Base-by-base conservation (phyloP, 1,140 invertebrate genomes). In the Rhagoletis pomonella region DNA sequence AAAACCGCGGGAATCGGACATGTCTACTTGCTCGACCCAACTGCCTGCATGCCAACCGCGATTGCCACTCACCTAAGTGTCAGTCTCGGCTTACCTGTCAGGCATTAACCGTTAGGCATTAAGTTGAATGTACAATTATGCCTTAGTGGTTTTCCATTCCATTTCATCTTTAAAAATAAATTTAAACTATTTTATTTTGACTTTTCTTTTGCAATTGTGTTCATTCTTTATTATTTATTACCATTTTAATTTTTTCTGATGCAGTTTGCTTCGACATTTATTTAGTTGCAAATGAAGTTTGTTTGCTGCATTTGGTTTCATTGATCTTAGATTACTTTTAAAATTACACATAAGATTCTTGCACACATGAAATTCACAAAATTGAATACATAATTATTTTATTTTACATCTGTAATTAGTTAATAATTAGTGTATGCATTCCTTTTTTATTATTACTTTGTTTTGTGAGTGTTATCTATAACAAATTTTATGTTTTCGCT, bases 171-270 rank as follows among this genome's bases (percentile, higher is more conserved):
- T 29, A 29, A 29, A 29, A 29, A 29, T 29, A 29, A 29, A 29
- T 29, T 29, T 1, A 29, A 29, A 29, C 29, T 29, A 29, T 29
- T 29, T 29, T 29, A 29, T 58, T 85, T 19, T 65, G 17, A n/a
- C 17, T 65, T 65, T 65, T 65, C 12, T n/a, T 50, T 85, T 85
- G n/a, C 7, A 85, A 85, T 90, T 91, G 90, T 91, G 90, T 90
- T 87, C 90, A 90, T 7, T 89, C 88, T 91, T 91, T 91, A 91
- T 91, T 89, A 90, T 87, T 73, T 47, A 47, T 73, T 73, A 73
- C 44, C 44, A 73, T 73, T 73, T 69, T 73, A 47, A n/a, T 73
- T 12, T 73, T 42, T 47, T 44, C 44, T 73, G 3, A 5, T 17
- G 44, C 42, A 47, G 67, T 47, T 47, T 12, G 2, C 14, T 73